Evolutionary conservation across 2,888 invertebrate species (phyloP).

Genomic region (Chorisops tibialis): DNA sequence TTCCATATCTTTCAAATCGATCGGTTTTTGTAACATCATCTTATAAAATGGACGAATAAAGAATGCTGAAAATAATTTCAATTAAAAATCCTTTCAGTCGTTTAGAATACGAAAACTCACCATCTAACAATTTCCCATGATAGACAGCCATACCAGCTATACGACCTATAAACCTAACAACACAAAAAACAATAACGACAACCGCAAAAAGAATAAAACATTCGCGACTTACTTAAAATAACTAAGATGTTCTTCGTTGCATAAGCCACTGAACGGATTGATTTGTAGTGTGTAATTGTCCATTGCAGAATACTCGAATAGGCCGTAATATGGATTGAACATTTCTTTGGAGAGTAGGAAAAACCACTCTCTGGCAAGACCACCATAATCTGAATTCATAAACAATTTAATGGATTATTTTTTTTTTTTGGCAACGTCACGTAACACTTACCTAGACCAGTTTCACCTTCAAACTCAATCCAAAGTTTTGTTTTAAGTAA

Average conservation of each 20-base stretch:
- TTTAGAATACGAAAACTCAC: constrained; percentile 58
- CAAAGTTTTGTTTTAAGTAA: constrained; percentile 95
- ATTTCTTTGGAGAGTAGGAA: constrained; percentile 97
- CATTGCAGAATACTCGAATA: constrained; percentile 99
- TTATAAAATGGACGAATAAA: constrained; percentile 99
- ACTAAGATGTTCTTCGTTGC: constrained; percentile 95
- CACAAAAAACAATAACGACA: not conserved
- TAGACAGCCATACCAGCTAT: constrained; percentile 99
- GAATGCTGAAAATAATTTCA: constrained; percentile 65
- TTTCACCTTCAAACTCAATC: constrained; percentile 98
- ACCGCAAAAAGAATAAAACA: not conserved
- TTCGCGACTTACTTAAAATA: constrained; percentile 77
- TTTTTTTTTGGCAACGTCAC: not conserved
- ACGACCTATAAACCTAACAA: constrained; percentile 79
- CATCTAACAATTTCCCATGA: constrained; percentile 96
- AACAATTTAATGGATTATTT: not conserved
- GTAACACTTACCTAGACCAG: constrained; percentile 67
- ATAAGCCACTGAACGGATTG: constrained; percentile 95
- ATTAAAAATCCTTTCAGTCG: constrained; percentile 15
- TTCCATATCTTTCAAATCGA: constrained; percentile 97
- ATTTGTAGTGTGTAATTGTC: constrained; percentile 99
- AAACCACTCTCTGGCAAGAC: constrained; percentile 97
- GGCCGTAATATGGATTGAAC: constrained; percentile 99
- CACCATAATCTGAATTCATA: constrained; percentile 76
- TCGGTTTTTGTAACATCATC: constrained; percentile 96